Evolutionary conservation across 2,797 vertebrate genomes (phyloP), one percentile per base, ranked within the genome.

Genomic region (Centroberyx gerrardi): DNA sequence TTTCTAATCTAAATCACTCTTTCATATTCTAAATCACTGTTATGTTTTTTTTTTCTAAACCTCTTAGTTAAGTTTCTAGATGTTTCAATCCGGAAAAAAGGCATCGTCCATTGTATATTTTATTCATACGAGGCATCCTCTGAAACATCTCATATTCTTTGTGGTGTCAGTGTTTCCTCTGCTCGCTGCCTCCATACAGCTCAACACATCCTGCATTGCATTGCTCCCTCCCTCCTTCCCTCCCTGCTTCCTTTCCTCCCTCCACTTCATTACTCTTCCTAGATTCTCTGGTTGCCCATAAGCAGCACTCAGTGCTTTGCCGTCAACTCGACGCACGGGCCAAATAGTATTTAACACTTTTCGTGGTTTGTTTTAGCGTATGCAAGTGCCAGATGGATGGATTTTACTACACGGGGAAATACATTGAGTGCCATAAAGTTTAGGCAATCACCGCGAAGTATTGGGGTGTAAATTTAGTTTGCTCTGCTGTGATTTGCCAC

Each of bases 1-100:
- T 73, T 83, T 91, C 86, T 91, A 86, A 92, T 91, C 91, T 88
- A 87, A 92, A 94, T 90, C 91, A 91, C 90, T 80, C 83, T 88
- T 89, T 92, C 81, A 86, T 85, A 80, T 91, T 93, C 91, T 91
- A 92, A 93, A 92, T 90, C 89, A 89, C 88, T 83, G 86, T 89
- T 88, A 74, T 85, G 15, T 14, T 8, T 83, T 72, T 83, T 83
- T 80, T 49, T 13, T 68, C 62, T 90, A 90, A 91, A 88, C 72
- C 93, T 90, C 86, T 91, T 90, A 88, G 84, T 83, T 82, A 88
- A 84, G 81, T 91, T 92, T 87, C 72, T 74, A 66, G 81, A 90
- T 77, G 76, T 82, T 90, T 84, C 74, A 36, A 46, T 52, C 27
- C 27, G 33, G 66, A 53, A 51, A 27, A 67, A 68, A 82, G 46